Percentiles rank a stretch among this genome's conserved stretches.
Conservation (phyloP, 2,797 vertebrate species). For the Aphelocoma californica region DNA sequence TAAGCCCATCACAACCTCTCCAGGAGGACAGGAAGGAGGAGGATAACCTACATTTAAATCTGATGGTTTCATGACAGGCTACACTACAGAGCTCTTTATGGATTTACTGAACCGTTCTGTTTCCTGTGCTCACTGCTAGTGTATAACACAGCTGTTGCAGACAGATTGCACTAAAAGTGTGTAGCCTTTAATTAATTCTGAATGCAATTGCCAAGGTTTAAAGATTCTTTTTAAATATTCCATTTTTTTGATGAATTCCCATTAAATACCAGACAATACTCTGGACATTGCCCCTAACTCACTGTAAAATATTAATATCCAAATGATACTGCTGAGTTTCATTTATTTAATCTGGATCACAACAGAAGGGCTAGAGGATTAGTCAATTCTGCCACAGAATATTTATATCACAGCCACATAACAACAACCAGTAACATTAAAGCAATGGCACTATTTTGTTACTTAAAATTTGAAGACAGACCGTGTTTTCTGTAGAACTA, state of each 20-base stretch:
- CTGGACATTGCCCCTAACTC: background rate
- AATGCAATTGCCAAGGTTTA: constrained; percentile 40
- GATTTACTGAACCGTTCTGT: constrained; percentile 27
- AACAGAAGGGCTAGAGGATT: constrained; percentile 61
- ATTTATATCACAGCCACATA: constrained; percentile 32
- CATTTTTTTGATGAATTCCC: background rate
- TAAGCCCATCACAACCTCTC: constrained; percentile 29
- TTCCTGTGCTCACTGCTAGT: constrained; percentile 15
- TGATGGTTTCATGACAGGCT: constrained; percentile 58
- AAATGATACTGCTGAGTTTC: constrained; percentile 21
- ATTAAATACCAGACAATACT: background rate
- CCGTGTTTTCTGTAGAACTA: background rate
- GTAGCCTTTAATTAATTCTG: constrained; percentile 60
- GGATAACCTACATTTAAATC: constrained; percentile 66
- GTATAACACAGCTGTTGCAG: constrained; percentile 39
- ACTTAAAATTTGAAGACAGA: background rate
- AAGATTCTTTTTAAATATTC: constrained; percentile 29
- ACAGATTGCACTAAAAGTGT: constrained; percentile 58
- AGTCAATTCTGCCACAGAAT: constrained; percentile 37
- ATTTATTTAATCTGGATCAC: constrained; percentile 60
- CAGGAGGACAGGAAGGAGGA: constrained; percentile 44
- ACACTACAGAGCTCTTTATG: constrained; percentile 26
- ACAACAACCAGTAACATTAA: background rate
- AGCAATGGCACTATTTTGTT: constrained; percentile 19
- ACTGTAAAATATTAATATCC: constrained; percentile 21